A percentile compares a stretch with the other conserved stretches of the same genome.
Conservation (phyloP, 2,888 invertebrate genomes). For the Megamerina dolium region DNA sequence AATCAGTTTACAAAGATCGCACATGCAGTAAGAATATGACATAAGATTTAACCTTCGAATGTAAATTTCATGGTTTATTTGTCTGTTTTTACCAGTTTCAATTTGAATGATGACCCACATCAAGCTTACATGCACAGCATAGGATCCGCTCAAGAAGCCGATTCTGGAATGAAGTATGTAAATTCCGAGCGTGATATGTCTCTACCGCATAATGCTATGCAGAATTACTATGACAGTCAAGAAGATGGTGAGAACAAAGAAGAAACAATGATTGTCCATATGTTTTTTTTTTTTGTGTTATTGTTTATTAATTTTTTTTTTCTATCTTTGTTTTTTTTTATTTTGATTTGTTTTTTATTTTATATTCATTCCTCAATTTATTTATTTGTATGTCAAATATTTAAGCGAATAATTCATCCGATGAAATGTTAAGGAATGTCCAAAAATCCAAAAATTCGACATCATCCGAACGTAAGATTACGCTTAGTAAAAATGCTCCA, state of each 20-base stretch:
- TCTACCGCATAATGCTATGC: constrained; percentile 38
- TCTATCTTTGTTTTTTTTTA: too few species aligned
- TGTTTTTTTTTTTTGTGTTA: not conserved
- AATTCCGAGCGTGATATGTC: constrained; percentile 44
- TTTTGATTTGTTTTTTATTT: not conserved
- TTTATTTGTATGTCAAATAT: not conserved
- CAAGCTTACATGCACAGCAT: constrained; percentile 31
- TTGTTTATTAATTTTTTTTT: constrained; percentile 11
- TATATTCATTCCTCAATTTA: not conserved
- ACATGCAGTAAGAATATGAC: constrained; percentile 18
- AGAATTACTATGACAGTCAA: constrained; percentile 43
- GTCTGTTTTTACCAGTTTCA: constrained; percentile 23
- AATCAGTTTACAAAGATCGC: constrained; percentile 11
- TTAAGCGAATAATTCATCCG: not conserved
- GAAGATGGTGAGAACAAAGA: constrained; percentile 43
- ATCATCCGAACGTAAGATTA: too few species aligned
- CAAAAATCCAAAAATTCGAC: too few species aligned
- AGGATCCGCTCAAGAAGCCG: constrained; percentile 27
- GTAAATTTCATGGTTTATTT: too few species aligned
- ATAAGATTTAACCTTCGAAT: too few species aligned
- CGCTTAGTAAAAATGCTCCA: too few species aligned
- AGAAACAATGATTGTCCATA: not conserved
- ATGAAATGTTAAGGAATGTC: too few species aligned
- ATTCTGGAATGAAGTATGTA: constrained; percentile 36
- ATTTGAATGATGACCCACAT: constrained; percentile 31